Base-by-base conservation (phyloP, 2,797 vertebrate genomes). In the Benthosema pterotum region DNA sequence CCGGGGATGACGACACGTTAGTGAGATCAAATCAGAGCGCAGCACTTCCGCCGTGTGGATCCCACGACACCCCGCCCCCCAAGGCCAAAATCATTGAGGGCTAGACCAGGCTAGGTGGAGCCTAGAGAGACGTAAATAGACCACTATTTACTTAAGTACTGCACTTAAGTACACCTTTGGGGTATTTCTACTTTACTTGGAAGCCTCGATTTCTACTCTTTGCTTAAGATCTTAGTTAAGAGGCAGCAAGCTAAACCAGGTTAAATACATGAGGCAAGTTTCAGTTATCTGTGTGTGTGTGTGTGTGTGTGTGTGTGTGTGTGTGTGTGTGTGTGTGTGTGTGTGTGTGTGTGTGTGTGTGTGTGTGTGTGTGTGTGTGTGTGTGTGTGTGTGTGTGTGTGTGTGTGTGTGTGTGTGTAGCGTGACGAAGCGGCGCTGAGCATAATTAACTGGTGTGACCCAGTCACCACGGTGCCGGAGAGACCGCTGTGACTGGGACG, bases 401-500 rank as follows among this genome's bases (percentile, higher is more conserved):
- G 60, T 22, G 58, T 60, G 50, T 56, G 47, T 58, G 60, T 65
- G 71, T 51, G 62, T 56, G 62, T 57, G 69, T 38, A 57, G 67
- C 50, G 55, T 69, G 77, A 71, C 63, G 70, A 82, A 71, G 72
- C 82, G 71, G 74, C 56, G 4, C 87, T 82, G 86, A 80, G 82
- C 84, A 87, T 86, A 90, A 92, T 91, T 91, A 90, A 87, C 87
- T 88, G 66, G n/a, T n/a, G 63, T 86, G 88, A 90, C 84, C 88
- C 71, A 19, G 78, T 72, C 67, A 43, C 78, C 12, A 47, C 56
- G 45, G 78, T 22, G 73, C 78, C 11, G 46, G 73, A 63, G 48
- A 59, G 1, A 81, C 79, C 49, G 65, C 83, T 83, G 83, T 75
- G 84, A 84, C 75, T 71, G 80, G 83, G 82, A 80, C 47, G 67